These are phyloP conservation scores for Natator depressus DNA, from an alignment of 2,113 vertebrate species.

Conservation along the genomic window DNA sequence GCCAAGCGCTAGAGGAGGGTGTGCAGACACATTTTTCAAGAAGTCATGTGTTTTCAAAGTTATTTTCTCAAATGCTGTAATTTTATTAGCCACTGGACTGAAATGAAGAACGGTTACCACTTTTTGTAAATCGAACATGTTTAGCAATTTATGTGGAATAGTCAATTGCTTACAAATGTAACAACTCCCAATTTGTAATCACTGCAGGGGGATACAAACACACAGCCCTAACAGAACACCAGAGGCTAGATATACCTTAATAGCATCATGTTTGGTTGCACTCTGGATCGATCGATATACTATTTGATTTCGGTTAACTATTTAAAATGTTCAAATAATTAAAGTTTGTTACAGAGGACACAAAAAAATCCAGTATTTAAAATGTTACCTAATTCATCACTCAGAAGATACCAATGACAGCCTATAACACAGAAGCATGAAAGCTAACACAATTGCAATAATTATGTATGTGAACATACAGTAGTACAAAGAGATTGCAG, in stretches of 20 bases:
- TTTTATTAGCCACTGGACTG: slow-evolving; percentile 47
- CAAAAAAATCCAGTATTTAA: not conserved
- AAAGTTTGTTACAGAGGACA: not conserved
- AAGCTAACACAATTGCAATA: not conserved
- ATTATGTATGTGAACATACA: not conserved
- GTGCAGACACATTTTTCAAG: not conserved
- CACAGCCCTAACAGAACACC: not conserved
- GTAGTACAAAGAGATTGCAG: not conserved
- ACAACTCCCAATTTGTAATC: not conserved
- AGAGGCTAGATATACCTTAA: not conserved
- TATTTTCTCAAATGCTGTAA: slow-evolving; percentile 47
- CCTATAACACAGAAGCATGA: not conserved
- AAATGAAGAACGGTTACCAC: slow-evolving; percentile 30
- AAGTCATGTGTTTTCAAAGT: slow-evolving; percentile 9
- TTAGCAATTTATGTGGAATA: slow-evolving; percentile 12
- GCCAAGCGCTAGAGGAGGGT: not conserved
- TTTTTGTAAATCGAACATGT: slow-evolving; percentile 21
- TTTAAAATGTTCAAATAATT: not conserved
- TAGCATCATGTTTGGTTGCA: not conserved
- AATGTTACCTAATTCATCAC: not conserved
- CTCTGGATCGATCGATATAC: not conserved
- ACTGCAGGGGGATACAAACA: not conserved
- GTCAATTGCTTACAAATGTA: slow-evolving; percentile 24
- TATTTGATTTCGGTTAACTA: not conserved
- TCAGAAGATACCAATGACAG: not conserved